phyloP scores from a whole-genome alignment of 2,113 vertebrate genomes.

The Okapia johnstoni region DNA sequence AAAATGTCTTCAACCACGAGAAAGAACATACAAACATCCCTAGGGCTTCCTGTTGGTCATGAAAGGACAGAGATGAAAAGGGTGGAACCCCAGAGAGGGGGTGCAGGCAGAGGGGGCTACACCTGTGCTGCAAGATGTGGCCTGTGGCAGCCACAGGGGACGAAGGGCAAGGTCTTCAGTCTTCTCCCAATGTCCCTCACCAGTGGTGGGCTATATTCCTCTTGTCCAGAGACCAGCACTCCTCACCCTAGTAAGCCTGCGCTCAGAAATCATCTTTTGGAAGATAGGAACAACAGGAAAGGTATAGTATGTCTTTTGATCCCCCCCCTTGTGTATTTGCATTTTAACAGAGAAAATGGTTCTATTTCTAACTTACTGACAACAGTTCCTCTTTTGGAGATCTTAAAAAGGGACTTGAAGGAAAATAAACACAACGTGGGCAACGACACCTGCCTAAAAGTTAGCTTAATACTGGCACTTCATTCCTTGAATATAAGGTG shows the following conservation, averaged over 20 bases:
- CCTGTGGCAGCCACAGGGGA: no score
- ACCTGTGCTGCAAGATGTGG: not conserved
- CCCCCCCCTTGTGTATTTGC: not conserved
- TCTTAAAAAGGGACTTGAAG: not conserved
- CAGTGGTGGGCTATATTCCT: not conserved
- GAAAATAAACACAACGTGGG: not conserved
- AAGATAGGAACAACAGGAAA: not conserved
- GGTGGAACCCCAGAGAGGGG: no score
- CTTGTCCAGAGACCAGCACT: not conserved
- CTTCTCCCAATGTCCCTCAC: not conserved
- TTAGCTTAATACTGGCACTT: not conserved
- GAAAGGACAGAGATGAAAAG: not conserved
- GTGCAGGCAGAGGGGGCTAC: accelerated
- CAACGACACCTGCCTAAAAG: not conserved
- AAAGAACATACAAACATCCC: not conserved
- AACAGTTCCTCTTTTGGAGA: not conserved
- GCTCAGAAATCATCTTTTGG: not conserved
- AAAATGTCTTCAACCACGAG: not conserved
- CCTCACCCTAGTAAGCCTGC: not conserved
- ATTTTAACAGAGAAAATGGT: not conserved
- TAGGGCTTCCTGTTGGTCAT: not conserved
- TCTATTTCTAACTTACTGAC: not conserved
- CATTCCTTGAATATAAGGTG: not conserved
- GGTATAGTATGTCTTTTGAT: not conserved
- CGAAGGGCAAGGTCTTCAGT: not conserved